Base-by-base conservation (phyloP, 2,888 invertebrate species). In the Hypsopygia costalis region DNA sequence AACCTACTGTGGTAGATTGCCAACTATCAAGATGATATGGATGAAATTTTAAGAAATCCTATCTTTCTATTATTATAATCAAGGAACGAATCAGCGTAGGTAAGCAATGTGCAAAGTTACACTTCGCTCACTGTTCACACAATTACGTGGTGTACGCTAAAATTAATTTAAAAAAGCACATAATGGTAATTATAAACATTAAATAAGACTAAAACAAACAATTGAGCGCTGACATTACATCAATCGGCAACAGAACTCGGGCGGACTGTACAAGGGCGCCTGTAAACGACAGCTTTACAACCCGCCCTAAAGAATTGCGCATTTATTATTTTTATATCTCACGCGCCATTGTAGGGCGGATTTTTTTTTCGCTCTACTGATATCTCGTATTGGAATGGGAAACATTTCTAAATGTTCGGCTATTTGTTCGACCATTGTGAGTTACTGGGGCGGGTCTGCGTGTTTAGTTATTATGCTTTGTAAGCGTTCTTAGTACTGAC, bases 301-400 rank as follows among this genome's bases (percentile, higher is more conserved):
- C 82, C 71, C 69, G 63, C 68, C 62, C 62, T 85, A 86, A 87
- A 82, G 77, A 79, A 87, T 85, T 68, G 83, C 75, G 69, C 82
- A 80, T 87, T 86, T 83, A 81, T 85, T 86, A 83, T 86, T 76
- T 86, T 86, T 86, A 86, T 86, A 75, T 69, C 70, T 73, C 61
- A 63, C 69, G 67, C 69, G 45, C 71, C 69, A 73, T 76, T 80
- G 76, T 76, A 55, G 55, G 54, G 51, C 41, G 49, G 44, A 47
- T 38, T 53, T 70, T 75, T 78, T 77, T 75, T 70, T 67, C 69
- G 76, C 57, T 68, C 55, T 55, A 57, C 49, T 71, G 67, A 72
- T 74, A 69, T 69, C 78, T 73, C 77, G 74, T 81, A 69, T 68
- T 68, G 67, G 55, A 63, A 40, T 36, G 36, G 43, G 36, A 40